These are phyloP conservation scores for Hydrozoanthus gracilis DNA, from an alignment of 92 coral and sea anemone genomes.

Conservation along the genomic window DNA sequence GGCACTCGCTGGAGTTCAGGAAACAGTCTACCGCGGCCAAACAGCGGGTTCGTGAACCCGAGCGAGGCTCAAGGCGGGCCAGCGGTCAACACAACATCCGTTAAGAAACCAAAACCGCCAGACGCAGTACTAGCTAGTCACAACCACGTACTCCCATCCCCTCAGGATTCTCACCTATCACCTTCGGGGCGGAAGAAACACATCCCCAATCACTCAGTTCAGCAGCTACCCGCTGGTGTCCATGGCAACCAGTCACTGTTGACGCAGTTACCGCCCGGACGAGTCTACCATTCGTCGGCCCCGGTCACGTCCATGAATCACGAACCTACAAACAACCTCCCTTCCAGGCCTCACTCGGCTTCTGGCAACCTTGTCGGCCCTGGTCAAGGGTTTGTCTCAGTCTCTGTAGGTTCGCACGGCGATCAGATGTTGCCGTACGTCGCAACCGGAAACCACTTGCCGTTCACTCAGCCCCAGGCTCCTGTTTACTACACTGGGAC, in stretches of 20 bases:
- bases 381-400: conserved; percentile 65
- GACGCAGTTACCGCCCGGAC: conserved; percentile 83
- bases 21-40: conserved; percentile 48
- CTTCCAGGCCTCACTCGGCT: conserved; percentile 95
- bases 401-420: conserved; percentile 74
- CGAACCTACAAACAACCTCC: conserved; percentile 75
- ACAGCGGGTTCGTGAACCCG: conserved; percentile 74
- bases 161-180: conserved; percentile 62
- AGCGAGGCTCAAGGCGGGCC: conserved; percentile 52
- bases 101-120: conserved; percentile 65
- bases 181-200: conserved; percentile 79
- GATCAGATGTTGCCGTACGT: conserved; percentile 80
- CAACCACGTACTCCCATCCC: conserved; percentile 75
- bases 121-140: conserved; percentile 71
- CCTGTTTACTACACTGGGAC: conserved; percentile 92
- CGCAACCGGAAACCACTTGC: conserved; percentile 78
- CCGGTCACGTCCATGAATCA: conserved; percentile 50
- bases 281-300: conserved; percentile 60
- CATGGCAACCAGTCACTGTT: conserved; percentile 86
- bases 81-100: conserved; percentile 38
- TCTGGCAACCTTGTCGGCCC: conserved; percentile 80
- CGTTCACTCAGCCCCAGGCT: conserved; percentile 72
- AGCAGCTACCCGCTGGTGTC: conserved; percentile 63
- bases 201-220: conserved; percentile 64
- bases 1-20: conserved; percentile 21